Conservation (phyloP, 2,888 invertebrate species). For the Xylota sylvarum region DNA sequence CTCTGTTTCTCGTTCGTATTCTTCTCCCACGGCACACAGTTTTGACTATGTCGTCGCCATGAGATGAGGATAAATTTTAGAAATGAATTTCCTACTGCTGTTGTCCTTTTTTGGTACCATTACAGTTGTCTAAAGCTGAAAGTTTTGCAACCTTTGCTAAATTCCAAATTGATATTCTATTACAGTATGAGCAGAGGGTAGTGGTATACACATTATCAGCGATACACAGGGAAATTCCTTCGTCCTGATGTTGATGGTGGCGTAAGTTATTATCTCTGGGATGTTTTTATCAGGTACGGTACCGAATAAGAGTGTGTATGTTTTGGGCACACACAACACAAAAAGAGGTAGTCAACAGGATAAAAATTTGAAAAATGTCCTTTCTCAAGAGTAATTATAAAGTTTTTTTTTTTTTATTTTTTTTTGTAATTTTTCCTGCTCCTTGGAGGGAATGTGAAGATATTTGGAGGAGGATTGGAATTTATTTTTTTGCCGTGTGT, state of each 20-base stretch:
- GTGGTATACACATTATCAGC: constrained; percentile 11
- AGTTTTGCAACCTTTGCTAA: constrained; percentile 5
- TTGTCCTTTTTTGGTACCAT: neutral
- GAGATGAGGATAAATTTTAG: constrained; percentile 4
- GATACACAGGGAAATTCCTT: constrained; percentile 20
- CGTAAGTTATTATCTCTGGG: constrained; percentile 14
- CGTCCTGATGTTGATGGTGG: constrained; percentile 19
- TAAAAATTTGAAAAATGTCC: constrained; percentile 27
- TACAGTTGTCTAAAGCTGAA: neutral
- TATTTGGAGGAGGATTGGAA: neutral
- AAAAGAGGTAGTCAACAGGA: constrained; percentile 9
- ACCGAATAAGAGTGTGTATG: too few species aligned
- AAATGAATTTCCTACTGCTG: constrained; percentile 1
- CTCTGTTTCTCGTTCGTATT: neutral
- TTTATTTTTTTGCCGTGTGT: neutral
- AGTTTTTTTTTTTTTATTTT: constrained; percentile 19
- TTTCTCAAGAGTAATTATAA: constrained; percentile 40
- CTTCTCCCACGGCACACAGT: neutral
- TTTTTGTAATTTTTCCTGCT: constrained; percentile 9
- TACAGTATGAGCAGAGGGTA: neutral
- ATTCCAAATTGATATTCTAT: constrained; percentile 31
- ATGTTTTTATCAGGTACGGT: constrained; percentile 21
- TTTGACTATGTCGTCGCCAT: constrained; percentile 6
- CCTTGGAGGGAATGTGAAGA: constrained; percentile 1
- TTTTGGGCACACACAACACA: neutral